Base-by-base conservation (phyloP, 2,113 vertebrate genomes). In the Girardinichthys multiradiatus region DNA sequence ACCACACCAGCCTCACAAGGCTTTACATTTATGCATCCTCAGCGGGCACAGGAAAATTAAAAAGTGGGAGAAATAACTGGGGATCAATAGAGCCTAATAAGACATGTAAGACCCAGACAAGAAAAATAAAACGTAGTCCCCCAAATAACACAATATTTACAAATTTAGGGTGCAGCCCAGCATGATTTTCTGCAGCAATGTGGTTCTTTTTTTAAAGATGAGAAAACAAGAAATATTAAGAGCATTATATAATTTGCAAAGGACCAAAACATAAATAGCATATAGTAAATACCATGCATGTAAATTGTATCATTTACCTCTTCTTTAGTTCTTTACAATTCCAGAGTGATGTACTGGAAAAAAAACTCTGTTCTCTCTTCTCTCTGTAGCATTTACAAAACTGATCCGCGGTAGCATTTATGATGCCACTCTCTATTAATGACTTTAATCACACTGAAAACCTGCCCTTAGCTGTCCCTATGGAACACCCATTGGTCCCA, bases 21-120 rank as follows among this genome's bases (percentile, higher is more conserved):
- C 61, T 26, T 17, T 64, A 17, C 5, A 48, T 57, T 21, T 61
- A 11, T 19, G 62, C 7, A 15, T 33, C 35, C 19, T 79, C 54
- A 6, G 13, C 21, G 72, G 78, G 81, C 60, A 68, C 42, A 21
- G 12, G 9, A 28, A 66, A 48, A 72, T 29, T 70, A 45, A 24
- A 57, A 67, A n/a, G 48, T 64, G 26, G 66, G 28, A 33, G 70
- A 58, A 51, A 68, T 28, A 28, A 59, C 2, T 31, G 27, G 45
- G 30, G 70, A 33, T 64, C 15, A n/a, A 24, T 54, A 35, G 15
- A 69, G 72, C 26, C 58, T 57, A 31, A 57, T 24, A 2, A 48
- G 27, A 64, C 17, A 35, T 11, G 33, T 27, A 12, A 26, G 59
- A 33, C 5, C 9, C 59, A 35, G 11, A 11, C 15, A 6, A 24